phyloP scores from a whole-genome alignment of 2,797 vertebrate species.

The Chrosomus eos region DNA sequence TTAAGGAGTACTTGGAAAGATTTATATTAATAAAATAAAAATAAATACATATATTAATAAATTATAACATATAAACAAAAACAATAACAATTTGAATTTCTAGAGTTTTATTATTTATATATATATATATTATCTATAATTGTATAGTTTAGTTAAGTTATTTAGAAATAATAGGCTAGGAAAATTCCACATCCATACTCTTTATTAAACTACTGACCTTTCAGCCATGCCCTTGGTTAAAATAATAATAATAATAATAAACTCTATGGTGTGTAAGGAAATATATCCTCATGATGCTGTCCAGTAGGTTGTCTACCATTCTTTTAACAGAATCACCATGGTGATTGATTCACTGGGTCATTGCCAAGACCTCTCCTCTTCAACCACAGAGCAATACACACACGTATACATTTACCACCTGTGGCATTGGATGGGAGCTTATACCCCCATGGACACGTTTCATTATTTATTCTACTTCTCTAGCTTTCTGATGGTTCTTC shows the following conservation, averaged over 20 bases:
- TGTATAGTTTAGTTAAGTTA: neutral
- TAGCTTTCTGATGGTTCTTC: conserved; percentile 43
- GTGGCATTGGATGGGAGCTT: conserved; percentile 25
- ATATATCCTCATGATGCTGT: neutral
- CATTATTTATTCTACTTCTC: conserved; percentile 56
- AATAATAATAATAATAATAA: neutral
- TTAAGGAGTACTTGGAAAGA: neutral
- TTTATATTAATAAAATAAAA: conserved; percentile 25
- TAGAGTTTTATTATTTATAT: no score
- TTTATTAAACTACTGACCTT: neutral
- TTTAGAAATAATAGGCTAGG: neutral
- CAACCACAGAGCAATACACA: conserved; percentile 44
- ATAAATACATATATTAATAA: neutral
- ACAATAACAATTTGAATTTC: no score
- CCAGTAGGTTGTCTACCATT: conserved; percentile 18
- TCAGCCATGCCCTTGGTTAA: neutral
- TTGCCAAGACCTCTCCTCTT: conserved; percentile 46
- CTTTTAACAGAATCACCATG: conserved; percentile 46
- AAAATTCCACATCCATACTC: neutral
- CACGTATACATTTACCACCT: conserved; percentile 34
- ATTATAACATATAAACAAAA: no score
- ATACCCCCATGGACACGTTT: conserved; percentile 27
- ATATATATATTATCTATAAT: neutral
- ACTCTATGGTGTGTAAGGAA: neutral
- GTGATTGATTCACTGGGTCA: conserved; percentile 55